phyloP scores from a whole-genome alignment of 1,140 invertebrate genomes.

The Trachymyrmex cornetzi region DNA sequence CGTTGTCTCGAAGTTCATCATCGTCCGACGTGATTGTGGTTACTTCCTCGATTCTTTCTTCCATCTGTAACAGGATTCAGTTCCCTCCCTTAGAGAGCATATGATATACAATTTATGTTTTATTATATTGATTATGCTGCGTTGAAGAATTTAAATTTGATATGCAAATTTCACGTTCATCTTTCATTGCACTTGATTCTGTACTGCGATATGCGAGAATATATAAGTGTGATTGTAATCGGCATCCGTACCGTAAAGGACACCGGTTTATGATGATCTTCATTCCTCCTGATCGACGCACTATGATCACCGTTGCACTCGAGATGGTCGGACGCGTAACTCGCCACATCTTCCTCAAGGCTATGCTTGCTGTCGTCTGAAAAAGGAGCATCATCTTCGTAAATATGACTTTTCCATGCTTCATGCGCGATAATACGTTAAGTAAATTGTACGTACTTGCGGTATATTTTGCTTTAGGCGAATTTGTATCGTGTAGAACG shows the following conservation, averaged over 20 bases:
- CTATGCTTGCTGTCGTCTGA: slow-evolving; percentile 77
- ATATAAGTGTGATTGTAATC: slow-evolving; percentile 10
- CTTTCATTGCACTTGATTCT: background rate
- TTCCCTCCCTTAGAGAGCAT: background rate
- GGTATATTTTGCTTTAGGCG: slow-evolving; percentile 52
- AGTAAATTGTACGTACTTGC: slow-evolving; percentile 51
- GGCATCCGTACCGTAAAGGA: slow-evolving; percentile 80
- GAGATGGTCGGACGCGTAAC: slow-evolving; percentile 63
- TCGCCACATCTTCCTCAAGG: slow-evolving; percentile 76
- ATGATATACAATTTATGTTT: background rate
- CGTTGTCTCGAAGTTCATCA: slow-evolving; percentile 78
- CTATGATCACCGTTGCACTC: slow-evolving; percentile 82
- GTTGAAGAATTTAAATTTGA: slow-evolving; percentile 19
- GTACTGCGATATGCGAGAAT: background rate
- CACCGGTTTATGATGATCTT: slow-evolving; percentile 77
- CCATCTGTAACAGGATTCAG: slow-evolving; percentile 83
- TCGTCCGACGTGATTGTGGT: slow-evolving; percentile 83
- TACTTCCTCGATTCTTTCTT: slow-evolving; percentile 87
- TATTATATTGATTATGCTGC: background rate
- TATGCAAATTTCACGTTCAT: slow-evolving; percentile 6
- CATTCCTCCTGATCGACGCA: slow-evolving; percentile 69
- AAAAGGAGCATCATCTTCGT: slow-evolving; percentile 17
- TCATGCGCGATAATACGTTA: slow-evolving; percentile 17
- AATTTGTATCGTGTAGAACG: slow-evolving; percentile 71
- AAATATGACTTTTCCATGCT: background rate